Percentiles rank a stretch among this genome's conserved stretches.
Conservation (phyloP, 2,888 invertebrate genomes). For the Dendrolimus pini region DNA sequence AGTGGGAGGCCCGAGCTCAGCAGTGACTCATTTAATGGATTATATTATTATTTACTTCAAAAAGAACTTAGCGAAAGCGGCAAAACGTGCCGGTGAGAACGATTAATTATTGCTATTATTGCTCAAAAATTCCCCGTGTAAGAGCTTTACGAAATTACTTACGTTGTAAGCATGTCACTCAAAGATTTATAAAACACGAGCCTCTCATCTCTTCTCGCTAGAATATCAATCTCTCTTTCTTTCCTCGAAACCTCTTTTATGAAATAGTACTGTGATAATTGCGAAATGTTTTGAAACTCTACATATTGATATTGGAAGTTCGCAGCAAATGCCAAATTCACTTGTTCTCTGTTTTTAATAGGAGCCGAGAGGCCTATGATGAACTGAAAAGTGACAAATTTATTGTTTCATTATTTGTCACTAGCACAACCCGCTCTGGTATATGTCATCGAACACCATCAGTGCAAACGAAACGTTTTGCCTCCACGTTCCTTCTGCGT, state of each 20-base stretch:
- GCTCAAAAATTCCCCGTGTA: too few relatives aligned
- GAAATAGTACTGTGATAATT: slow-evolving; percentile 68
- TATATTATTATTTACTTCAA: too few relatives aligned
- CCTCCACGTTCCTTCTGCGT: too few relatives aligned
- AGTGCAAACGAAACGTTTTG: too few relatives aligned
- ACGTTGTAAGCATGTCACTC: slow-evolving; percentile 48
- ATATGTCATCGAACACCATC: too few relatives aligned
- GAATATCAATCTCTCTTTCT: slow-evolving; percentile 44
- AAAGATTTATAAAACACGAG: slow-evolving; percentile 50
- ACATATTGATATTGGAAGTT: slow-evolving; percentile 82
- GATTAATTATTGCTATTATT: too few relatives aligned
- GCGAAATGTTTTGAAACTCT: slow-evolving; percentile 66
- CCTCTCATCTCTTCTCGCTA: slow-evolving; percentile 46
- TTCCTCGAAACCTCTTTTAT: slow-evolving; percentile 56
- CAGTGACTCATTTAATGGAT: too few relatives aligned
- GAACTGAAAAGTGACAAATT: slow-evolving; percentile 50
- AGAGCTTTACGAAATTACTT: slow-evolving; percentile 18
- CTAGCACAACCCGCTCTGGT: too few relatives aligned
- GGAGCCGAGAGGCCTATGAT: slow-evolving; percentile 77
- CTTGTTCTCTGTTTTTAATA: slow-evolving; percentile 66
- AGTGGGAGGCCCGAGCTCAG: too few relatives aligned
- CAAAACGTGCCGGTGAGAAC: too few relatives aligned
- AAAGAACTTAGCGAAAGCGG: too few relatives aligned
- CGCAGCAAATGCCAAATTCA: slow-evolving; percentile 72
- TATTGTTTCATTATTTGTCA: too few relatives aligned